phyloP scores from a whole-genome alignment of 2,113 vertebrate species.

The Thunnus maccoyii region DNA sequence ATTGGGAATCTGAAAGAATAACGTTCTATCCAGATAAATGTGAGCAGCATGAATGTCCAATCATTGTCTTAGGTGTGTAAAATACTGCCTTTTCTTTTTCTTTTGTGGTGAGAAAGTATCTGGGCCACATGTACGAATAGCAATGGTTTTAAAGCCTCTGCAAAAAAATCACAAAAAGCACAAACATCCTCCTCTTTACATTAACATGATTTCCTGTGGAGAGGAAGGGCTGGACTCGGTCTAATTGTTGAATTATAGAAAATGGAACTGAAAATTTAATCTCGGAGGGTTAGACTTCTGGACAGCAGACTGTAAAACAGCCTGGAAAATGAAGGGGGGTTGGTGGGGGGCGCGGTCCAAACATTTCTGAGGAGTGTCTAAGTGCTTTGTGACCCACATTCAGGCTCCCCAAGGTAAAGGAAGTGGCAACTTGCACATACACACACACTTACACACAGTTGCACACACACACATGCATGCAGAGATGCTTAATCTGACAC shows the following conservation, averaged over 20 bases:
- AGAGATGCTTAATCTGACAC: not conserved
- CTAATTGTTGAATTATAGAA: conserved; percentile 76
- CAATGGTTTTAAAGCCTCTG: conserved; percentile 9
- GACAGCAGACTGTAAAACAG: conserved; percentile 54
- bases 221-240: conserved; percentile 41
- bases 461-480: not conserved
- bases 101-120: not conserved
- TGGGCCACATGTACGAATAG: no score
- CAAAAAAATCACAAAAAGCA: conserved; percentile 8
- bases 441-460: not conserved
- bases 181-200: conserved; percentile 18
- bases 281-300: conserved; percentile 44
- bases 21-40: not conserved
- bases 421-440: conserved; percentile 34
- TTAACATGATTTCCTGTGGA: conserved; percentile 43
- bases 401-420: conserved; percentile 66
- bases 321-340: conserved; percentile 27
- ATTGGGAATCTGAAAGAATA: not conserved
- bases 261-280: conserved; percentile 71
- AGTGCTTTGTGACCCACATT: conserved; percentile 78
- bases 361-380: conserved; percentile 70
- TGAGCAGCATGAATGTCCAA: not conserved
- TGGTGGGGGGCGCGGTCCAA: conserved; percentile 2
- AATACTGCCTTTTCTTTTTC: not conserved
- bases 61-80: not conserved